phyloP scores from a whole-genome alignment of 2,888 invertebrate species.

The Resseliella maxima region DNA sequence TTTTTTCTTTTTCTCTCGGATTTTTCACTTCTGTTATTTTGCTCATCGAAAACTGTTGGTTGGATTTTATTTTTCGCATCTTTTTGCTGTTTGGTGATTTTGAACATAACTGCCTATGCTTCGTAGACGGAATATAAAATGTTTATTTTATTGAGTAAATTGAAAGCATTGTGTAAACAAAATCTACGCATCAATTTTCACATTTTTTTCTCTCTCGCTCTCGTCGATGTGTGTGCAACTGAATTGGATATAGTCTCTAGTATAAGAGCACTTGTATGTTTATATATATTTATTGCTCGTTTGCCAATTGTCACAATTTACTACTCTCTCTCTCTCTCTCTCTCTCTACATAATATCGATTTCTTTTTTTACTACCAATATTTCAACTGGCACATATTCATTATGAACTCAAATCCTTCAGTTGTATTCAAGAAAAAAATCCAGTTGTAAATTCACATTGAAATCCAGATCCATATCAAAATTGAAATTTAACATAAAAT shows the following conservation, averaged over 20 bases:
- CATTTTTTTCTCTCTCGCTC: too few species aligned
- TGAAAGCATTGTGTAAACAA: not conserved
- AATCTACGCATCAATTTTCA: conserved; percentile 41
- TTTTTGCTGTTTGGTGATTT: too few species aligned
- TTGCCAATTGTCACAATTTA: not conserved
- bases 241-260: not conserved
- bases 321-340: not conserved
- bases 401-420: not conserved
- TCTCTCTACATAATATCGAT: not conserved
- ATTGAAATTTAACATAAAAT: too few species aligned
- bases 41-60: not conserved
- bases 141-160: not conserved
- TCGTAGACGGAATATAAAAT: not conserved
- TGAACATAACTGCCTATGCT: too few species aligned
- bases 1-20: not conserved
- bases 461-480: too few species aligned
- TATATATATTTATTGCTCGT: not conserved
- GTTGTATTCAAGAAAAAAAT: too few species aligned
- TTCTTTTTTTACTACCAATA: not conserved
- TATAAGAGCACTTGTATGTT: not conserved
- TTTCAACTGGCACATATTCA: conserved; percentile 11
- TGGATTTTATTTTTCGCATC: too few species aligned
- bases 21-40: not conserved
- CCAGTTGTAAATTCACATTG: too few species aligned
- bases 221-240: not conserved